Conservation (phyloP, 53 echinoderm and acorn worm species). For the Patiria pectinifera region DNA sequence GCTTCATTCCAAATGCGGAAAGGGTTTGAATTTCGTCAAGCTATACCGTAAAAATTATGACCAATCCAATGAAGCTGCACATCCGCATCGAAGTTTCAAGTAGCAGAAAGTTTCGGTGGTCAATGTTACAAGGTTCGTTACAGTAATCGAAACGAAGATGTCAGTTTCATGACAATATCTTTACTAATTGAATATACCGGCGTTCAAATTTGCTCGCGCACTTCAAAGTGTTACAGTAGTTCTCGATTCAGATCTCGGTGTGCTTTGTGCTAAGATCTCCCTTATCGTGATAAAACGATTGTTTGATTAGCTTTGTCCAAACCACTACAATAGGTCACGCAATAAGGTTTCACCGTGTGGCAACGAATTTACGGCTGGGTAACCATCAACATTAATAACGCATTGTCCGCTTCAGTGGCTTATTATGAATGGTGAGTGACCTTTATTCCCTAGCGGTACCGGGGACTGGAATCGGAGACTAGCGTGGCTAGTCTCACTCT, state of each 20-base stretch:
- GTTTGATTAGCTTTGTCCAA: background rate
- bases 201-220: too few relatives aligned
- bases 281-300: background rate
- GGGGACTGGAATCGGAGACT: background rate
- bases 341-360: background rate
- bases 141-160: too few relatives aligned
- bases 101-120: too few relatives aligned
- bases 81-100: too few relatives aligned
- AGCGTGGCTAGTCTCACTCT: background rate
- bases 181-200: too few relatives aligned
- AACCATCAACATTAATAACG: background rate
- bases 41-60: too few relatives aligned
- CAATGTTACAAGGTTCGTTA: too few relatives aligned
- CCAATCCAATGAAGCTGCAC: too few relatives aligned
- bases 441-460: background rate
- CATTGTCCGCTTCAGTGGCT: background rate
- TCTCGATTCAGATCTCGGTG: background rate
- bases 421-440: background rate
- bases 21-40: too few relatives aligned
- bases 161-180: too few relatives aligned
- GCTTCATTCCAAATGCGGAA: too few relatives aligned
- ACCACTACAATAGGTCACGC: background rate
- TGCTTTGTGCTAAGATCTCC: background rate
- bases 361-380: background rate
- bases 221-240: too few relatives aligned